Evolutionary conservation across 2,797 vertebrate species (phyloP).

Genomic region (Pygocentrus nattereri): DNA sequence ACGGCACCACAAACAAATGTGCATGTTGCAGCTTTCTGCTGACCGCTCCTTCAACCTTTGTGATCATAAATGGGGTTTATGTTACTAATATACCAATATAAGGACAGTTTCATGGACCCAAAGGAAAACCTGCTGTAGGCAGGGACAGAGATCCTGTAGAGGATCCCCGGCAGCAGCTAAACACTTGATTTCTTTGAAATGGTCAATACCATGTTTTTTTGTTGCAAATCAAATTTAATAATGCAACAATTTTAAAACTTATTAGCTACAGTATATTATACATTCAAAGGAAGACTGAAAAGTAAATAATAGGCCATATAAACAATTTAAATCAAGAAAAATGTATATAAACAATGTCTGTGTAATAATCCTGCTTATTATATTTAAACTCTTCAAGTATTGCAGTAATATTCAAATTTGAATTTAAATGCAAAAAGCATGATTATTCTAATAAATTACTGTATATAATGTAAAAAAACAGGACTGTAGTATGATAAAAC

Average conservation of each 20-base stretch:
- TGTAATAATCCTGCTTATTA: too few species aligned
- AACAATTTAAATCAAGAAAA: too few species aligned
- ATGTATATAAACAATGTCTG: too few species aligned
- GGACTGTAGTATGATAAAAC: too few species aligned
- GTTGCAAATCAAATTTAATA: background rate
- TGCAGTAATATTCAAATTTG: too few species aligned
- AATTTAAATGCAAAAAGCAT: too few species aligned
- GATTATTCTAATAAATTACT: too few species aligned
- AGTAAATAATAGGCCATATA: too few species aligned
- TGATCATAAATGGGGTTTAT: constrained; percentile 18
- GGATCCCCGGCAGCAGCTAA: background rate
- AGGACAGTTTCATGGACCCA: constrained; percentile 7
- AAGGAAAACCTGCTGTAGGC: background rate
- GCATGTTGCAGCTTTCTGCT: constrained; percentile 15
- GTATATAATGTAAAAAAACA: too few species aligned
- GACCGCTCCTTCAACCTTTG: constrained; percentile 25
- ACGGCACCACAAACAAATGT: constrained; percentile 22
- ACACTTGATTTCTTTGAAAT: background rate
- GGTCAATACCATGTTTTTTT: background rate
- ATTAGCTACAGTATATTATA: too few species aligned
- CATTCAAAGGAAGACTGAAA: too few species aligned
- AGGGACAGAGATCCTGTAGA: background rate
- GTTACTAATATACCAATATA: constrained; percentile 5
- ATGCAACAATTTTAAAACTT: background rate
- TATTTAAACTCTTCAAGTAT: too few species aligned